phyloP scores from a whole-genome alignment of 2,113 vertebrate genomes.

The Xenopus laevis region DNA sequence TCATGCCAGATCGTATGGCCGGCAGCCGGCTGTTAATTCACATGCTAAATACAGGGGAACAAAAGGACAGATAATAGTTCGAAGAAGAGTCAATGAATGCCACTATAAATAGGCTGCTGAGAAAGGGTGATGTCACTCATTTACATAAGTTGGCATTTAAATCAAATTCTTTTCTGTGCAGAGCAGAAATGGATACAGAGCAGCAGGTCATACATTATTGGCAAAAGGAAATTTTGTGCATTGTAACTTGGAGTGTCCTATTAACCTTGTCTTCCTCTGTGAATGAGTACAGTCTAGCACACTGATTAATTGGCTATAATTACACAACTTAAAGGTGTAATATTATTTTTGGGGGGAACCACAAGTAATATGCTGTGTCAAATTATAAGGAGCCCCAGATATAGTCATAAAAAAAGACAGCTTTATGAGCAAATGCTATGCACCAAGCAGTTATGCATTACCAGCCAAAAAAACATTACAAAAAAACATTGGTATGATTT shows the following conservation, averaged over 20 bases:
- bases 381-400: no score
- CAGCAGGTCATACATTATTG: neutral
- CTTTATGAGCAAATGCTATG: no score
- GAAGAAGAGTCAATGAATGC: conserved; percentile 62
- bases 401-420: no score
- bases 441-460: no score
- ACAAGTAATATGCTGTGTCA: no score
- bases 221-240: neutral
- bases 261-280: neutral
- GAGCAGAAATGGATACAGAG: neutral
- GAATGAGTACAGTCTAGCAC: neutral
- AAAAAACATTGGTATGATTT: no score
- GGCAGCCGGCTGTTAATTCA: conserved; percentile 32
- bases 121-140: conserved; percentile 65
- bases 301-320: no score
- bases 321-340: no score
- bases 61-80: conserved; percentile 62
- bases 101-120: conserved; percentile 62
- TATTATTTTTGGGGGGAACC: no score
- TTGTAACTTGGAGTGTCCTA: neutral
- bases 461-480: no score
- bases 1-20: conserved; percentile 48
- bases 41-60: conserved; percentile 50
- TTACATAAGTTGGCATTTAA: conserved; percentile 61
- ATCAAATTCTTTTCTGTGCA: conserved; percentile 21